Conservation (phyloP, 2,888 invertebrate genomes). For the Agrochola litura region DNA sequence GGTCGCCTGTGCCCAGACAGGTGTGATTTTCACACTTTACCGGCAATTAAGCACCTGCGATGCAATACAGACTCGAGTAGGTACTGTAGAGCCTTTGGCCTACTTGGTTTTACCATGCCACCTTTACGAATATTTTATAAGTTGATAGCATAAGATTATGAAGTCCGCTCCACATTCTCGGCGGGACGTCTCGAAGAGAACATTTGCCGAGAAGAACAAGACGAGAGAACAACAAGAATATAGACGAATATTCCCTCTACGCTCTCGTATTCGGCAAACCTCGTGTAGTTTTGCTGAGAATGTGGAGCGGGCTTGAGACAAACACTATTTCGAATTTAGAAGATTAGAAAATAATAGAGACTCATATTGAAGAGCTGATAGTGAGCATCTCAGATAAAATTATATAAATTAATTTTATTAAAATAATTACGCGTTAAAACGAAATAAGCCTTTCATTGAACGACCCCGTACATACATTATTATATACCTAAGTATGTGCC, state of each 20-base stretch:
- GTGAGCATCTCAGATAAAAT: background rate
- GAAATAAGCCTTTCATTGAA: background rate
- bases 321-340: background rate
- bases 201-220: too few relatives aligned
- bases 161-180: too few relatives aligned
- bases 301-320: background rate
- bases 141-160: background rate
- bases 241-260: too few relatives aligned
- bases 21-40: slow-evolving; percentile 61
- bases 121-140: background rate
- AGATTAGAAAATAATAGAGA: background rate
- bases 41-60: slow-evolving; percentile 37
- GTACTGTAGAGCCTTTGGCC: background rate
- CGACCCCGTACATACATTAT: background rate
- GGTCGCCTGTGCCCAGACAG: slow-evolving; percentile 56
- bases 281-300: too few relatives aligned
- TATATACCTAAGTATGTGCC: too few relatives aligned
- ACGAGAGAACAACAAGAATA: too few relatives aligned
- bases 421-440: background rate
- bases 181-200: too few relatives aligned
- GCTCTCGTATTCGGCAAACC: too few relatives aligned
- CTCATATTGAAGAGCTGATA: background rate
- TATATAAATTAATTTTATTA: background rate
- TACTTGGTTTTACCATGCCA: background rate
- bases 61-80: slow-evolving; percentile 10